Evolutionary conservation across 2,888 invertebrate genomes (phyloP).

Genomic region (Melanargia galathea): DNA sequence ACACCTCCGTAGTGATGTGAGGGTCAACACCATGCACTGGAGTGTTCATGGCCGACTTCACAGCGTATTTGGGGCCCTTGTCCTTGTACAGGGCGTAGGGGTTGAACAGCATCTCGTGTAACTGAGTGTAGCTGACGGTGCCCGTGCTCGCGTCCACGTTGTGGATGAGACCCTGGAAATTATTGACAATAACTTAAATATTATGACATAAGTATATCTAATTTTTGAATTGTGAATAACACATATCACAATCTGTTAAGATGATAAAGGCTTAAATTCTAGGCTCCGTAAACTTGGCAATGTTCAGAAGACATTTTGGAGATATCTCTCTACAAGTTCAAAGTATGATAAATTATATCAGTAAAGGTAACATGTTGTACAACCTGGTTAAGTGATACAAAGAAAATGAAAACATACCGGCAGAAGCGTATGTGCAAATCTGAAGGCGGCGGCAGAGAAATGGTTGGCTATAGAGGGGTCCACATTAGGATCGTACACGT

Average conservation of each 20-base stretch:
- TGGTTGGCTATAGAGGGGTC: slow-evolving; percentile 91
- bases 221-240: too few relatives aligned
- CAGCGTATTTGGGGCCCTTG: slow-evolving; percentile 71
- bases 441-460: slow-evolving; percentile 92
- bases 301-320: too few relatives aligned
- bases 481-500: slow-evolving; percentile 83
- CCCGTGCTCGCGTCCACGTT: slow-evolving; percentile 81
- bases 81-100: slow-evolving; percentile 86
- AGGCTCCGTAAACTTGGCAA: too few relatives aligned
- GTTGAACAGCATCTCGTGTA: slow-evolving; percentile 91
- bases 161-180: slow-evolving; percentile 86
- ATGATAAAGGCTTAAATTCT: too few relatives aligned
- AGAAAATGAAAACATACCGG: slow-evolving; percentile 78
- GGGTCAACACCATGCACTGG: slow-evolving; percentile 83
- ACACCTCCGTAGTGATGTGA: slow-evolving; percentile 84
- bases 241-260: too few relatives aligned
- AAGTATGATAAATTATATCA: too few relatives aligned
- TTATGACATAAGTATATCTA: too few relatives aligned
- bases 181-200: neutral
- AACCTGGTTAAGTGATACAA: neutral
- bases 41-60: slow-evolving; percentile 84
- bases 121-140: slow-evolving; percentile 84
- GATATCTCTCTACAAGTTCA: too few relatives aligned
- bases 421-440: slow-evolving; percentile 94
- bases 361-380: too few relatives aligned